Evolutionary conservation across 2,113 vertebrate genomes (phyloP).

Genomic region (Hemichromis elongatus): DNA sequence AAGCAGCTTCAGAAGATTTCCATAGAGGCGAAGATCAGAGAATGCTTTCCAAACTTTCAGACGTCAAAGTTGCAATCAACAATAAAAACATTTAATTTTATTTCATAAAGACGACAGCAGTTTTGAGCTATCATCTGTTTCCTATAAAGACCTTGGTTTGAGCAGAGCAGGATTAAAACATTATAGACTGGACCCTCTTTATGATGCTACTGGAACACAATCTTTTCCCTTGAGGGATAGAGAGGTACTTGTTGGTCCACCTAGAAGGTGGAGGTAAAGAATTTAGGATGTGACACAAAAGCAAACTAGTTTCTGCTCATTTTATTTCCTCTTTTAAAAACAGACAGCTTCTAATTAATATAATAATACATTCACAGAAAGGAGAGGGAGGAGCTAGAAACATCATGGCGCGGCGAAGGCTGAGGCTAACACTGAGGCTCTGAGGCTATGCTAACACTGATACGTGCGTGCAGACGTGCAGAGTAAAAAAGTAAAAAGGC

Average conservation of each 20-base stretch:
- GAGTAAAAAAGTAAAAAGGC: conserved; percentile 32
- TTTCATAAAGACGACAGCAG: neutral
- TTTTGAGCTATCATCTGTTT: neutral
- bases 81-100: neutral
- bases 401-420: neutral
- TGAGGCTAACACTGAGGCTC: neutral
- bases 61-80: neutral
- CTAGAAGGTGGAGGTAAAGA: neutral
- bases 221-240: neutral
- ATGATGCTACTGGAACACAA: neutral
- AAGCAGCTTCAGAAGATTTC: neutral
- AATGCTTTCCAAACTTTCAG: neutral
- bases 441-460: neutral
- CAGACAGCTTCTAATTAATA: neutral
- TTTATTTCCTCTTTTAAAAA: neutral
- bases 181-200: neutral
- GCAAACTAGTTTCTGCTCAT: neutral
- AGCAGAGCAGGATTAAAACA: neutral
- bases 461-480: neutral
- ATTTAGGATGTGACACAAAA: neutral
- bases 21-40: neutral
- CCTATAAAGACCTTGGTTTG: neutral
- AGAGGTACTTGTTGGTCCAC: neutral
- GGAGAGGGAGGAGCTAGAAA: neutral
- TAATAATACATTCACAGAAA: neutral